These are phyloP conservation scores for Pyrocephalus nanus DNA, from an alignment of 2,797 vertebrate species.

Conservation along the genomic window DNA sequence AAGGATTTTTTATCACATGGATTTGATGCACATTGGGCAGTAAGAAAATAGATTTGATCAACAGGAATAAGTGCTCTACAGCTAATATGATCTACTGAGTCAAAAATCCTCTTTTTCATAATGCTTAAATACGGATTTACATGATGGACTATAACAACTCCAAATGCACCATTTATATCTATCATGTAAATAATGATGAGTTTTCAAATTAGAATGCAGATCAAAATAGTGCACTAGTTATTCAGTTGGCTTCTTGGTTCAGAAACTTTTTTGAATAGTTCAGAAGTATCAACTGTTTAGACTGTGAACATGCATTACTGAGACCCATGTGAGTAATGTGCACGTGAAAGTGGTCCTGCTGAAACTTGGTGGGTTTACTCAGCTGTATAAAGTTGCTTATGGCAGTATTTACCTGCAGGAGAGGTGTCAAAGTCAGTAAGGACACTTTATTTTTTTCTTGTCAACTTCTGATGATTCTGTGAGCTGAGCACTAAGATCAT, in stretches of 20 bases:
- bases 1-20: slow-evolving; percentile 43
- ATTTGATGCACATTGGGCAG: not conserved
- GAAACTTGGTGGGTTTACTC: not conserved
- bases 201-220: slow-evolving; percentile 61
- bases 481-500: not conserved
- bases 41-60: slow-evolving; percentile 62
- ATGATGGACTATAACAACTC: slow-evolving; percentile 57
- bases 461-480: not conserved
- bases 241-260: slow-evolving; percentile 53
- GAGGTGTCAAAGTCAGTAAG: not conserved
- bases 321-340: not conserved
- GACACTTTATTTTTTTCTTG: not conserved
- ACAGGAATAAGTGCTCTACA: slow-evolving; percentile 25
- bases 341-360: not conserved
- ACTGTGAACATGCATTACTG: not conserved
- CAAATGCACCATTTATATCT: slow-evolving; percentile 56
- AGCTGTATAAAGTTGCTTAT: not conserved
- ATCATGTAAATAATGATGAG: slow-evolving; percentile 59
- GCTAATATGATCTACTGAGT: slow-evolving; percentile 59
- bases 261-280: slow-evolving; percentile 37
- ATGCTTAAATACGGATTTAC: slow-evolving; percentile 58
- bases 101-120: slow-evolving; percentile 65
- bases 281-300: not conserved
- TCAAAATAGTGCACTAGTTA: slow-evolving; percentile 25
- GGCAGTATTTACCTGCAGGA: not conserved